Conservation (phyloP, 2,888 invertebrate species). For the Tyria jacobaeae region DNA sequence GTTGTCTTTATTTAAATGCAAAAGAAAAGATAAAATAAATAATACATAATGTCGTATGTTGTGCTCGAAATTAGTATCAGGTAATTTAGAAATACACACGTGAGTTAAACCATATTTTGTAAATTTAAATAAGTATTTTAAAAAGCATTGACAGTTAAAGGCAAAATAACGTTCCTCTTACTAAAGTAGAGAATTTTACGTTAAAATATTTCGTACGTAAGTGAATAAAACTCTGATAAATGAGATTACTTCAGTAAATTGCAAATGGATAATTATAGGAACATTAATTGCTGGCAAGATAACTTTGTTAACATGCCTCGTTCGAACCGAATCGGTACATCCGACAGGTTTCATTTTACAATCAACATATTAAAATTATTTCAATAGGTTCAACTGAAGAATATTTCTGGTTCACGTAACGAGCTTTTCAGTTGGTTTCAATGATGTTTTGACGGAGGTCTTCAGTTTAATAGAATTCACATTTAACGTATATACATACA, state of each 20-base stretch:
- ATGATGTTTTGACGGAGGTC: too few species aligned
- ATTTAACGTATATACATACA: too few species aligned
- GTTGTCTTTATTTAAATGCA: too few species aligned
- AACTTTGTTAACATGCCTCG: slow-evolving; percentile 56
- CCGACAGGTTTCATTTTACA: slow-evolving; percentile 78
- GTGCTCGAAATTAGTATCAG: too few species aligned
- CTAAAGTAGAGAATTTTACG: too few species aligned
- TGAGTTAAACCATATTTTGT: too few species aligned
- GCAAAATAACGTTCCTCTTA: too few species aligned
- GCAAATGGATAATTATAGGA: slow-evolving; percentile 51
- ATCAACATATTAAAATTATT: slow-evolving; percentile 82
- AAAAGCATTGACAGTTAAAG: too few species aligned
- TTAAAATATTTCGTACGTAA: slow-evolving; percentile 10
- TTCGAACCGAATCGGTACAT: slow-evolving; percentile 57
- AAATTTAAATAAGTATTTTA: too few species aligned
- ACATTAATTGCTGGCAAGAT: slow-evolving; percentile 55
- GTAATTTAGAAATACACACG: too few species aligned
- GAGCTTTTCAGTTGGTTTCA: slow-evolving; percentile 47
- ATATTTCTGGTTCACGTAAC: slow-evolving; percentile 66
- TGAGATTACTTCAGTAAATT: slow-evolving; percentile 46
- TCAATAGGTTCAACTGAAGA: slow-evolving; percentile 71
- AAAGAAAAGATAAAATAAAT: too few species aligned
- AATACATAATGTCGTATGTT: too few species aligned
- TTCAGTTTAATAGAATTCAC: slow-evolving; percentile 60
- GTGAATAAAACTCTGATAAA: slow-evolving; percentile 42